Conservation (phyloP, 2,113 vertebrate species). For the Poeciliopsis retropinna region DNA sequence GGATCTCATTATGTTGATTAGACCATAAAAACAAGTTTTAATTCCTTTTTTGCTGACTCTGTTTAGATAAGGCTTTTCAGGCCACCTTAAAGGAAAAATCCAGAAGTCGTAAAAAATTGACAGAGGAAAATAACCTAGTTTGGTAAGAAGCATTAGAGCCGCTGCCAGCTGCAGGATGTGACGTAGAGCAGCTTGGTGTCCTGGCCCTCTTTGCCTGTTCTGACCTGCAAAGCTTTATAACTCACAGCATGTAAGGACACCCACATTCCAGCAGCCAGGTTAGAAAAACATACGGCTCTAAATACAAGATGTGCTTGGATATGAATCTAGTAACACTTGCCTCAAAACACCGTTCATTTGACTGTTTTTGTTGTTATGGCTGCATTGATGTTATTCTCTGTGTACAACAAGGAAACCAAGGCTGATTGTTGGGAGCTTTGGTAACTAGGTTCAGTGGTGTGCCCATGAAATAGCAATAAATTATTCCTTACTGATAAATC, state of each 20-base stretch:
- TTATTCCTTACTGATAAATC: not conserved
- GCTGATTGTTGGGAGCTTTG: not conserved
- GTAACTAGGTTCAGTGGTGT: not conserved
- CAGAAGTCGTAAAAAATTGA: not conserved
- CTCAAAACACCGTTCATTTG: slow-evolving; percentile 5
- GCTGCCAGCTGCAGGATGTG: not conserved
- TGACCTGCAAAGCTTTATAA: slow-evolving; percentile 42
- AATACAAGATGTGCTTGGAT: slow-evolving; percentile 31
- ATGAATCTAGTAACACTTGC: slow-evolving; percentile 17
- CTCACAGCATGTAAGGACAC: slow-evolving; percentile 27
- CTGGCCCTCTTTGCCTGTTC: slow-evolving; percentile 45
- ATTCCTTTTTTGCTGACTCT: slow-evolving; percentile 4
- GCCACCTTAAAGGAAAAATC: not conserved
- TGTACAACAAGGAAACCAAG: not conserved
- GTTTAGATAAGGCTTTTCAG: not conserved
- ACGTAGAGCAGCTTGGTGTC: slow-evolving; percentile 11
- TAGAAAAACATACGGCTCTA: slow-evolving; percentile 26
- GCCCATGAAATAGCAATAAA: not conserved
- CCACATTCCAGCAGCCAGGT: slow-evolving; percentile 64
- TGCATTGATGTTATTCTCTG: slow-evolving; percentile 23
- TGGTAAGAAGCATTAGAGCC: not conserved
- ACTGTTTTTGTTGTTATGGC: slow-evolving; percentile 34
- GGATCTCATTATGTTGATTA: not conserved
- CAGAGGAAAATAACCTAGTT: not conserved
- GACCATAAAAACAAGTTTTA: not conserved